A percentile compares a stretch with the other conserved stretches of the same genome.
phyloP scores from a whole-genome alignment of 2,797 vertebrate genomes.

The Oreonectes daqikongensis region DNA sequence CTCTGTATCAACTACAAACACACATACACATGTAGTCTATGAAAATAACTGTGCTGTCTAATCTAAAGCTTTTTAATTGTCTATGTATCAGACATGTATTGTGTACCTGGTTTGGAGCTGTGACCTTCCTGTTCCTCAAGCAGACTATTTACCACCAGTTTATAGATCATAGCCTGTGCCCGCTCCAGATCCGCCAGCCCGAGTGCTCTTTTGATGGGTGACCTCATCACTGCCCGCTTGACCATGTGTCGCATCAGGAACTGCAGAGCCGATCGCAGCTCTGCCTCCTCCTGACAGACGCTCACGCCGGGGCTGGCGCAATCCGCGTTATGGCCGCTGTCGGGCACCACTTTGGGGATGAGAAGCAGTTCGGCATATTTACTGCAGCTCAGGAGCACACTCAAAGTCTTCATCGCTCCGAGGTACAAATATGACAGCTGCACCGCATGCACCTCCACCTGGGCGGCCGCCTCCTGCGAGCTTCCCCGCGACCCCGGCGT shows the following conservation, averaged over 20 bases:
- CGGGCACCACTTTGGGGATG: conserved; percentile 89
- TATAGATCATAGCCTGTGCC: conserved; percentile 98
- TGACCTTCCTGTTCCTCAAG: conserved; percentile 87
- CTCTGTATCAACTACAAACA: conserved; percentile 81
- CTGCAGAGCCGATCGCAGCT: conserved; percentile 93
- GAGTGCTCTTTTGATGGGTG: conserved; percentile 91
- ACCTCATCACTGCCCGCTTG: conserved; percentile 94
- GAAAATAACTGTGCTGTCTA: not conserved
- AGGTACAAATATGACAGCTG: conserved; percentile 96
- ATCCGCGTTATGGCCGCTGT: conserved; percentile 93
- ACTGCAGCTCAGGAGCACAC: conserved; percentile 93
- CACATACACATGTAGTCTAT: conserved; percentile 18
- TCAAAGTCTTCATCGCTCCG: conserved; percentile 95
- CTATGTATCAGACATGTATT: not conserved
- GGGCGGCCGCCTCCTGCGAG: conserved; percentile 65
- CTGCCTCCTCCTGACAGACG: conserved; percentile 89
- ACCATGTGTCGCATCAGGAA: conserved; percentile 99
- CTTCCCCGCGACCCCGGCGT: conserved; percentile 75
- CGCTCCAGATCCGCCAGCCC: conserved; percentile 92
- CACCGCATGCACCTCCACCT: conserved; percentile 91
- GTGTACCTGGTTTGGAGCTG: conserved; percentile 83
- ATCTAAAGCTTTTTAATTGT: not conserved
- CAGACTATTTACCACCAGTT: conserved; percentile 90
- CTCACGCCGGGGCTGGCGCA: conserved; percentile 69
- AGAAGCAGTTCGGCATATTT: conserved; percentile 95